Percentiles rank a stretch among this genome's conserved stretches.
phyloP scores from a whole-genome alignment of 2,113 vertebrate species.

The Mirounga angustirostris region DNA sequence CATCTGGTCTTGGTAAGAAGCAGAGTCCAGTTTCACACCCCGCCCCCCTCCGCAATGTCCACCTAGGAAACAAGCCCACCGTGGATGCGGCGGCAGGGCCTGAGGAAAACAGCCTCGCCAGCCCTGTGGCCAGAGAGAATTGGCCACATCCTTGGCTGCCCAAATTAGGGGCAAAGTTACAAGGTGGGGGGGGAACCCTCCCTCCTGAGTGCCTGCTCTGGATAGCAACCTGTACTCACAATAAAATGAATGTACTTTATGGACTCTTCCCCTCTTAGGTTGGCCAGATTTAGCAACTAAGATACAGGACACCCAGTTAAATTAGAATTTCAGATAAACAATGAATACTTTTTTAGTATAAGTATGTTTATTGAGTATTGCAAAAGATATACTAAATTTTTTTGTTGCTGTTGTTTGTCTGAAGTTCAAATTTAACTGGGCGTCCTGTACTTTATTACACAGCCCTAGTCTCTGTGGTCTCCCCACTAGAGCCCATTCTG shows the following conservation, averaged over 20 bases:
- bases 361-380: background rate
- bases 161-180: background rate
- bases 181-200: accelerated
- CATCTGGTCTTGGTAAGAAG: background rate
- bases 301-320: background rate
- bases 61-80: background rate
- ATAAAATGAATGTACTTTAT: background rate
- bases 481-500: background rate
- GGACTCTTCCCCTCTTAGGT: background rate
- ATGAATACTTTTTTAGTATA: background rate
- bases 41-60: background rate
- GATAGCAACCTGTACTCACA: background rate
- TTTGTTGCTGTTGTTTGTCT: background rate
- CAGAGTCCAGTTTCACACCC: background rate
- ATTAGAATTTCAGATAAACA: slow-evolving; percentile 25
- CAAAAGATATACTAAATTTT: background rate
- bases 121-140: background rate
- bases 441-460: background rate
- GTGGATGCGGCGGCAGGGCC: background rate
- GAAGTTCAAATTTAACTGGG: background rate
- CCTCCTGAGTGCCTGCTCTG: background rate
- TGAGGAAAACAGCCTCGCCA: background rate
- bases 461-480: background rate
- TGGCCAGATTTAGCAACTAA: background rate
- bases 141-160: background rate